Conservation (phyloP, 2,797 vertebrate species). For the Lacerta bilineata region DNA sequence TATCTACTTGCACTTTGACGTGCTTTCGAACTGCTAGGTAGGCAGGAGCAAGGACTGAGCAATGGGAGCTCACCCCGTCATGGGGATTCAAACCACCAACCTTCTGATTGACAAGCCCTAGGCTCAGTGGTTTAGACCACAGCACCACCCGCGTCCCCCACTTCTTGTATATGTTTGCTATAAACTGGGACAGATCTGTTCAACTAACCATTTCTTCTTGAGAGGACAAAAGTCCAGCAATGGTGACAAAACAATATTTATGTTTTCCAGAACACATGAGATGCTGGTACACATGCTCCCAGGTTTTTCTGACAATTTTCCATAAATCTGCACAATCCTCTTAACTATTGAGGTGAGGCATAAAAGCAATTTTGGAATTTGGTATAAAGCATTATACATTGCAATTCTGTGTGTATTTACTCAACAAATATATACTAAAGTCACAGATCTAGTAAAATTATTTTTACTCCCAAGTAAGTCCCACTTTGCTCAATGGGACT, state of each 20-base stretch:
- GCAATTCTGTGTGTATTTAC: neutral
- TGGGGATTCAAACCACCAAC: no score
- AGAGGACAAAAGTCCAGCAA: neutral
- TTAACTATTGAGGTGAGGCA: neutral
- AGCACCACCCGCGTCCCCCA: no score
- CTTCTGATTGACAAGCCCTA: no score
- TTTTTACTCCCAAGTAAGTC: neutral
- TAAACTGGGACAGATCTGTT: neutral
- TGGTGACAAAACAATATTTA: neutral
- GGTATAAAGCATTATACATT: neutral
- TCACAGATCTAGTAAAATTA: neutral
- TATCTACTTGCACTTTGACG: no score
- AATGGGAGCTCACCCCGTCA: no score
- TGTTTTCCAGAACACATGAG: neutral
- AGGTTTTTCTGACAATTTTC: neutral
- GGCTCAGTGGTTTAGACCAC: no score
- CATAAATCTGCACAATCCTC: neutral
- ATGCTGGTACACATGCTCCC: neutral
- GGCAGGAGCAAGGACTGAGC: no score
- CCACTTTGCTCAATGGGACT: neutral
- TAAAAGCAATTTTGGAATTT: constrained; percentile 3
- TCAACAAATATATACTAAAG: neutral
- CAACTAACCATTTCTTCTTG: neutral
- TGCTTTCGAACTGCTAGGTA: no score
- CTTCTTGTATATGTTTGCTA: neutral